Evolutionary conservation across 2,888 invertebrate species (phyloP).

Genomic region (Harpalus rufipes): DNA sequence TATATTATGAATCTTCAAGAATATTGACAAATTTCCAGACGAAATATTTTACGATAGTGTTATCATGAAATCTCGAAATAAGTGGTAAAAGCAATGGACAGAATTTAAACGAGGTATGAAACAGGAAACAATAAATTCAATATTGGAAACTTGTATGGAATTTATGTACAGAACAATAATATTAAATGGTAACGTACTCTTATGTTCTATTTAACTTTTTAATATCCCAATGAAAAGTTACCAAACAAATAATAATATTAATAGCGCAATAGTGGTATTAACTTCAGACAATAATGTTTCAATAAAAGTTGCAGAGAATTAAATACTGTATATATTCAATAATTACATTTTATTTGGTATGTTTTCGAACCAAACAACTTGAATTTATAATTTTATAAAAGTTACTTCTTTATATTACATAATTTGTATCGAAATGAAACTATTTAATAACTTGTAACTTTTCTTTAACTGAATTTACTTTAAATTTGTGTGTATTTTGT

Average conservation of each 20-base stretch:
- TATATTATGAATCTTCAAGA: neutral
- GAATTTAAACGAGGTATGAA: neutral
- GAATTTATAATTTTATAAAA: too few relatives aligned
- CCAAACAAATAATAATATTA: neutral
- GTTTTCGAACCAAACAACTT: too few relatives aligned
- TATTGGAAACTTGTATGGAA: conserved; percentile 11
- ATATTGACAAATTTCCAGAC: conserved; percentile 12
- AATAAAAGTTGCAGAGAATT: too few relatives aligned
- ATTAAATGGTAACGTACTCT: neutral
- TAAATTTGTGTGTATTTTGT: too few relatives aligned
- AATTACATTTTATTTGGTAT: too few relatives aligned
- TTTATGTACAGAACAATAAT: neutral
- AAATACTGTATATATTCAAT: too few relatives aligned
- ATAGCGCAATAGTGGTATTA: too few relatives aligned
- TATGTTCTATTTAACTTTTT: neutral
- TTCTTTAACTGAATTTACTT: too few relatives aligned
- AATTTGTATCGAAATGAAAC: too few relatives aligned
- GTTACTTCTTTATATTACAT: too few relatives aligned
- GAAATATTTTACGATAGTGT: conserved; percentile 1
- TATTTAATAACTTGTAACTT: too few relatives aligned
- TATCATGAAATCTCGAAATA: conserved; percentile 4
- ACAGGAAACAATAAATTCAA: conserved; percentile 13
- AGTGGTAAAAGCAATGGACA: conserved; percentile 3
- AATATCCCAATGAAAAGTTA: neutral
- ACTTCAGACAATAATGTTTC: too few relatives aligned